These are phyloP conservation scores for Dioctria rufipes DNA, from an alignment of 2,888 invertebrate genomes.

Conservation along the genomic window DNA sequence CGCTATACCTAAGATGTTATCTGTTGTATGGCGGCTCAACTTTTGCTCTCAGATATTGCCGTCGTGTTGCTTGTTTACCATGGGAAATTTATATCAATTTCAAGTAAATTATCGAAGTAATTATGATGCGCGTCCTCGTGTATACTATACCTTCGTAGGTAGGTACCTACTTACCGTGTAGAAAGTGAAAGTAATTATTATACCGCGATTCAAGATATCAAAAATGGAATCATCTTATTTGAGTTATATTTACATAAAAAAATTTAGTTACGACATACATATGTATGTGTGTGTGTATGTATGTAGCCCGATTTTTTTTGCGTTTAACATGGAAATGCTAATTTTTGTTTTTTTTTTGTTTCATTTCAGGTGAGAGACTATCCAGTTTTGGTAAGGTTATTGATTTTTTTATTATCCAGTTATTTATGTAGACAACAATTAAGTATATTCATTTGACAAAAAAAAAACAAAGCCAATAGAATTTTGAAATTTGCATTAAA, in stretches of 20 bases:
- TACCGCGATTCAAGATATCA: not conserved
- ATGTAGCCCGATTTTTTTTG: too few relatives aligned
- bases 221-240: slow-evolving; percentile 6
- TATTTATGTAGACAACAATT: too few relatives aligned
- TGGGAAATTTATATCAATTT: slow-evolving; percentile 19
- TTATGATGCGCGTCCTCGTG: not conserved
- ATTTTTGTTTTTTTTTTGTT: slow-evolving; percentile 24
- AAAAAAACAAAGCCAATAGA: too few relatives aligned
- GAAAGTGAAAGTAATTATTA: slow-evolving; percentile 43
- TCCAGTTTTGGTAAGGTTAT: slow-evolving; percentile 34
- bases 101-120: slow-evolving; percentile 26
- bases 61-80: not conserved
- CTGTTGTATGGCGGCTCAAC: not conserved
- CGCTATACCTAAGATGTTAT: slow-evolving; percentile 7
- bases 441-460: too few relatives aligned
- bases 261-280: not conserved
- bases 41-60: not conserved
- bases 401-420: not conserved
- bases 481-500: too few relatives aligned
- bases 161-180: not conserved
- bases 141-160: not conserved
- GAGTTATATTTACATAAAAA: slow-evolving; percentile 14
- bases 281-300: too few relatives aligned
- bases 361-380: slow-evolving; percentile 20
- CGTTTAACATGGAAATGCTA: not conserved